Conservation (phyloP, 2,888 invertebrate species). For the Meandrusa payeni region DNA sequence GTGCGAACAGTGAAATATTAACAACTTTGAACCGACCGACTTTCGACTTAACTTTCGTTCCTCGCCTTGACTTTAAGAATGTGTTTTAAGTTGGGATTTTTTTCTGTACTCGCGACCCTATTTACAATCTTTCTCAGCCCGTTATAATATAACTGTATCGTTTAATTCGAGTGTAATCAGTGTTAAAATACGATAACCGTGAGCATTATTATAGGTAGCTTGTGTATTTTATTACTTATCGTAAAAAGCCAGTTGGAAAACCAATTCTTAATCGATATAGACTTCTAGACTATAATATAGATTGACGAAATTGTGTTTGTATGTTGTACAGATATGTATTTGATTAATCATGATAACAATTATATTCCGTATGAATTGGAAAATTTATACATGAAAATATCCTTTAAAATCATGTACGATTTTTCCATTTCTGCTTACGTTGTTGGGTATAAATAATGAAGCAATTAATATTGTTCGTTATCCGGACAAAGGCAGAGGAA, state of each 20-base stretch:
- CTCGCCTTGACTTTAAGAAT: constrained; percentile 18
- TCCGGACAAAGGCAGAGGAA: no score
- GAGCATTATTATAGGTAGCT: not conserved
- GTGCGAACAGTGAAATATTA: constrained; percentile 27
- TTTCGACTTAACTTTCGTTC: constrained; percentile 21
- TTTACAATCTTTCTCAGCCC: constrained; percentile 20
- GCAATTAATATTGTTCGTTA: no score
- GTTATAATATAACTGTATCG: constrained; percentile 25
- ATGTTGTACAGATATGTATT: no score
- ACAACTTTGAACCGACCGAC: constrained; percentile 20
- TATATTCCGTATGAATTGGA: no score
- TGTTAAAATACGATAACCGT: constrained; percentile 8
- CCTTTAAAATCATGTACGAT: no score
- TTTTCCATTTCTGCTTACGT: no score
- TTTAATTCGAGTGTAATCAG: constrained; percentile 16
- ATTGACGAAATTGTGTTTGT: no score
- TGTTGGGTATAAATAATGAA: no score
- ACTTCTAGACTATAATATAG: no score
- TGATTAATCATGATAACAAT: no score
- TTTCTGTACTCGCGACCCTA: constrained; percentile 22
- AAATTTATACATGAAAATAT: no score
- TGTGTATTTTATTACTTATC: constrained; percentile 2
- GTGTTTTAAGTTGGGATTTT: constrained; percentile 14
- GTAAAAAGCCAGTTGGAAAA: constrained; percentile 2
- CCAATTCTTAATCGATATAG: no score